phyloP scores from a whole-genome alignment of 2,113 vertebrate genomes.

The Sylvia atricapilla region DNA sequence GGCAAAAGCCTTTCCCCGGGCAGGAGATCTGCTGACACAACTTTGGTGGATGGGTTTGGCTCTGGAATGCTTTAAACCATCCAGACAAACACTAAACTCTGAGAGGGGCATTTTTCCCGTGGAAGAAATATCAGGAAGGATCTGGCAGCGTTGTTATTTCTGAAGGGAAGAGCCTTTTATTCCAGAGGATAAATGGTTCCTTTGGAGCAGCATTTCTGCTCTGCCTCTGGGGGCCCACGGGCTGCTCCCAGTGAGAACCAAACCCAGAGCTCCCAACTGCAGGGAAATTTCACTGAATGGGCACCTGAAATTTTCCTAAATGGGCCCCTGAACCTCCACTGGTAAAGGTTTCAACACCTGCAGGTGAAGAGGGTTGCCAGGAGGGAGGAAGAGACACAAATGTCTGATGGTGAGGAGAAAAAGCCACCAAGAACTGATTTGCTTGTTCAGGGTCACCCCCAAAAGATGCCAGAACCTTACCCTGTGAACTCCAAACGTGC shows the following conservation, averaged over 20 bases:
- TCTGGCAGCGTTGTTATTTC: not conserved
- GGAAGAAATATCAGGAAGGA: not conserved
- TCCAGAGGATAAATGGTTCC: not conserved
- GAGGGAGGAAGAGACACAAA: not conserved
- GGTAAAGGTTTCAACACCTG: not conserved
- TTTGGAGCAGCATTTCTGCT: not conserved
- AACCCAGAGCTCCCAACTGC: not conserved
- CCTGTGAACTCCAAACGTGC: too few relatives aligned
- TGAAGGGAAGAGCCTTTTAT: not conserved
- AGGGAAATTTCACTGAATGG: not conserved
- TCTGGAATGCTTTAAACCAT: not conserved
- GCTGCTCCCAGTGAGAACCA: not conserved
- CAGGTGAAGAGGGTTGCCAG: not conserved
- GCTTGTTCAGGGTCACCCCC: not conserved
- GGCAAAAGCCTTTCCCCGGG: not conserved
- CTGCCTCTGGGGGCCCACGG: fast-evolving
- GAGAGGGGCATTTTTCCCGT: not conserved
- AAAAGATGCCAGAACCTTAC: not conserved
- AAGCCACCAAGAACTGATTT: not conserved
- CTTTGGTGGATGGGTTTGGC: not conserved
- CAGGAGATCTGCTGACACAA: not conserved
- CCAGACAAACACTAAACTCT: not conserved
- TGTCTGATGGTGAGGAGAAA: not conserved
- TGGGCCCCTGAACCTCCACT: not conserved
- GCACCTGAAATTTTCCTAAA: not conserved